Evolutionary conservation across 2,888 invertebrate genomes (phyloP).

Genomic region (Pterostichus niger): DNA sequence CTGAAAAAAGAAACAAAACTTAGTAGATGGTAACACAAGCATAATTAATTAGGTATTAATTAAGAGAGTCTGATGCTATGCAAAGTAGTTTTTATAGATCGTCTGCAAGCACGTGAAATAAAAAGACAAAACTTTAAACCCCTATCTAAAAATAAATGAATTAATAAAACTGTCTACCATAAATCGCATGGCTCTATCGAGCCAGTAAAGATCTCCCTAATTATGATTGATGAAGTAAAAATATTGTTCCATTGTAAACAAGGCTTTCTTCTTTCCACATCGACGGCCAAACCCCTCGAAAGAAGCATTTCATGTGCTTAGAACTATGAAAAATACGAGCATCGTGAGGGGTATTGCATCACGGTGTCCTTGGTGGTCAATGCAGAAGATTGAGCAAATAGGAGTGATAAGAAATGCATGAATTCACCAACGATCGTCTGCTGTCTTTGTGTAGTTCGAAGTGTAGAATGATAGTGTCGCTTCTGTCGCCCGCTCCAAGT

Average conservation of each 20-base stretch:
- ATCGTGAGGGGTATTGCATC: conserved; percentile 15
- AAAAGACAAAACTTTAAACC: conserved; percentile 38
- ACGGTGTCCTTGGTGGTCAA: conserved; percentile 30
- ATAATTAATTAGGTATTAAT: conserved; percentile 36
- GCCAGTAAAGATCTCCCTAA: conserved; percentile 48
- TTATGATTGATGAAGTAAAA: conserved; percentile 63
- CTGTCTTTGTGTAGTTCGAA: conserved; percentile 9
- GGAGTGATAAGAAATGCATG: conserved; percentile 47
- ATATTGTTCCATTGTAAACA: conserved; percentile 59
- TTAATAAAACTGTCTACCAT: conserved; percentile 63
- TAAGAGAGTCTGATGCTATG: conserved; percentile 1
- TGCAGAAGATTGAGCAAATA: not conserved
- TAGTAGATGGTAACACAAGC: conserved; percentile 17
- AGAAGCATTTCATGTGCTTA: conserved; percentile 26
- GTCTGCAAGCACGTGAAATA: conserved; percentile 22
- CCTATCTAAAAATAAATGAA: conserved; percentile 44
- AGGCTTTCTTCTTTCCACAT: conserved; percentile 42
- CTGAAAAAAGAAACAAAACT: conserved; percentile 30
- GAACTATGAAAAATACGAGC: conserved; percentile 24
- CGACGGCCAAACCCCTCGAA: conserved; percentile 33
- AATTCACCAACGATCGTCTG: conserved; percentile 5
- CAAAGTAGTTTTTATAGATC: conserved; percentile 23
- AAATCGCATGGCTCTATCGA: conserved; percentile 46
- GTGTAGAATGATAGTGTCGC: not conserved
- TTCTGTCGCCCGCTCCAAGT: not conserved